Percentiles rank a stretch among this genome's conserved stretches.
Conservation (phyloP, 2,797 vertebrate genomes). For the Propithecus deckenii region DNA sequence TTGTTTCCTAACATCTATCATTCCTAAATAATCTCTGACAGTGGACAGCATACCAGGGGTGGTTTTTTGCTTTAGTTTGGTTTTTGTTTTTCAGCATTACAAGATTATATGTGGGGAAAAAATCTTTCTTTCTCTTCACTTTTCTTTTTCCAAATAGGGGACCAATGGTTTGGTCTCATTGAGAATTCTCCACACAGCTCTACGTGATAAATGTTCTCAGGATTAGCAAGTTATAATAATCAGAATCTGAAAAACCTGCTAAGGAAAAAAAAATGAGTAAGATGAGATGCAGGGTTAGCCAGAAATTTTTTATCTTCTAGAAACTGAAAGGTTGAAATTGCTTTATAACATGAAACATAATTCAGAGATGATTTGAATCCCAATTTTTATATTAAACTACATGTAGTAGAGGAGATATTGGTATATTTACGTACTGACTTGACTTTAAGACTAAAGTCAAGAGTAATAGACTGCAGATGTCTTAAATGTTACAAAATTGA, state of each 20-base stretch:
- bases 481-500: conserved; percentile 42
- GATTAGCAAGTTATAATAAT: conserved; percentile 43
- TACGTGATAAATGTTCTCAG: neutral
- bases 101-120: neutral
- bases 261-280: conserved; percentile 44
- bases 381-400: conserved; percentile 44
- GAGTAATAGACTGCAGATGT: neutral
- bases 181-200: conserved; percentile 25
- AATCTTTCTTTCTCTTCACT: neutral
- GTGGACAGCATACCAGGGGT: neutral
- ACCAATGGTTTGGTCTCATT: conserved; percentile 2
- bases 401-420: neutral
- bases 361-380: neutral
- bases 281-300: neutral
- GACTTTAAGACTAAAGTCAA: conserved; percentile 30
- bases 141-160: neutral
- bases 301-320: conserved; percentile 42
- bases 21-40: neutral
- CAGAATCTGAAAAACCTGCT: conserved; percentile 19
- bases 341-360: conserved; percentile 25
- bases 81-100: neutral
- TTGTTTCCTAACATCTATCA: neutral
- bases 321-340: conserved; percentile 51
- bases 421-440: neutral
- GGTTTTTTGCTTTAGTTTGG: neutral